Conservation (phyloP, 2,113 vertebrate species). For the Polypterus senegalus region DNA sequence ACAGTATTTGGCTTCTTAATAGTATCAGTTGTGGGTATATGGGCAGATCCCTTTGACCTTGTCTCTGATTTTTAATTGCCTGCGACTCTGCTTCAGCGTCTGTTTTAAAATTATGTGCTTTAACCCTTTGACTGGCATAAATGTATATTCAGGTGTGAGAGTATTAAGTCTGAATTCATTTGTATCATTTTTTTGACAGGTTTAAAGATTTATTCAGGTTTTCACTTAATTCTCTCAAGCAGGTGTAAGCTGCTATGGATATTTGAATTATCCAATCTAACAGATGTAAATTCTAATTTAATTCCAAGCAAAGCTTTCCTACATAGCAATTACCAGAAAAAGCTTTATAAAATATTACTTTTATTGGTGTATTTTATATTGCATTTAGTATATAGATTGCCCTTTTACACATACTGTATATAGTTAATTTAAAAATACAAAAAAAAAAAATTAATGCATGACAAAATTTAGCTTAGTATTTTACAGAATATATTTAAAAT, state of each 20-base stretch:
- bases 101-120: conserved; percentile 1
- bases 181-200: conserved; percentile 56
- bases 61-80: conserved; percentile 68
- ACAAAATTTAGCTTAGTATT: too few relatives aligned
- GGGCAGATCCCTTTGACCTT: conserved; percentile 62
- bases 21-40: conserved; percentile 62
- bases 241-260: conserved; percentile 58
- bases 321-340: conserved; percentile 57
- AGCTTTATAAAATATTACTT: conserved; percentile 32
- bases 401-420: too few relatives aligned
- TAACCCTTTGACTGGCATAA: conserved; percentile 6
- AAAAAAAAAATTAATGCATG: too few relatives aligned
- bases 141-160: conserved; percentile 32
- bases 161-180: conserved; percentile 50
- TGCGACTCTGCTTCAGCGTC: conserved; percentile 42
- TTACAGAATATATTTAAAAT: too few relatives aligned
- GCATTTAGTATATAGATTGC: conserved; percentile 3
- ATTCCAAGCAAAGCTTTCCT: conserved; percentile 44
- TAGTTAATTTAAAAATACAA: too few relatives aligned
- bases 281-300: conserved; percentile 42
- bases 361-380: conserved; percentile 34
- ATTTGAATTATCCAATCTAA: conserved; percentile 49
- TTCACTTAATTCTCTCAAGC: conserved; percentile 55
- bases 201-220: conserved; percentile 57
- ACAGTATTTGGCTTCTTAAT: conserved; percentile 61